These are phyloP conservation scores for Uloborus diversus DNA, from an alignment of 1,140 invertebrate genomes.

Conservation along the genomic window DNA sequence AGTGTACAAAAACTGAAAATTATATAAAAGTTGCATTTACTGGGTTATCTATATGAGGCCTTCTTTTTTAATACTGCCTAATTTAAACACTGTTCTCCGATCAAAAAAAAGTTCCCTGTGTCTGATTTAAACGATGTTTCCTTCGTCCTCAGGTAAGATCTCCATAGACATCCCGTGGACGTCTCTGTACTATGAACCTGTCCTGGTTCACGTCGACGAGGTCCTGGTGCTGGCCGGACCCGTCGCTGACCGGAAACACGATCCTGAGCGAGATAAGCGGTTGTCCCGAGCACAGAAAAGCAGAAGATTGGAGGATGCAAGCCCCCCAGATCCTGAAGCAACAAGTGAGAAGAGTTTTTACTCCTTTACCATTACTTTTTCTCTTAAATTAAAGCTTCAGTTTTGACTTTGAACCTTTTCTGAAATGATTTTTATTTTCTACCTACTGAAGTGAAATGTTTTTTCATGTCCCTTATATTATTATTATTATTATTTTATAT, in stretches of 20 bases:
- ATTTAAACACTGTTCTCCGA: no score
- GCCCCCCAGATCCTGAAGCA: conserved; percentile 26
- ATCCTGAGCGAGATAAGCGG: conserved; percentile 78
- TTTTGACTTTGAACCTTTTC: neutral
- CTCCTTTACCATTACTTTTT: neutral
- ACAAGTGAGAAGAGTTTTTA: no score
- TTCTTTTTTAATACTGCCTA: no score
- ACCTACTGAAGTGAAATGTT: no score
- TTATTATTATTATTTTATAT: no score
- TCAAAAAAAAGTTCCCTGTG: no score
- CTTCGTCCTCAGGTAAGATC: conserved; percentile 69
- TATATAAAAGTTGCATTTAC: no score
- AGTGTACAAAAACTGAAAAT: no score
- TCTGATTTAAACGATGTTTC: no score
- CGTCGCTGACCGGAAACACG: conserved; percentile 74
- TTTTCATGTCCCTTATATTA: no score
- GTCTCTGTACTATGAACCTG: conserved; percentile 75
- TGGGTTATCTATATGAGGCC: no score
- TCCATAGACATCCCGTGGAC: conserved; percentile 82
- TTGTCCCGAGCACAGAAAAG: conserved; percentile 77
- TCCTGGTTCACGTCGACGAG: conserved; percentile 77
- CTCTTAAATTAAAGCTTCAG: neutral
- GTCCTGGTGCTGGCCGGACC: conserved; percentile 80
- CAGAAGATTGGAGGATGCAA: conserved; percentile 69
- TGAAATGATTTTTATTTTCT: no score